Conservation (phyloP, 2,113 vertebrate species). For the Phycodurus eques region DNA sequence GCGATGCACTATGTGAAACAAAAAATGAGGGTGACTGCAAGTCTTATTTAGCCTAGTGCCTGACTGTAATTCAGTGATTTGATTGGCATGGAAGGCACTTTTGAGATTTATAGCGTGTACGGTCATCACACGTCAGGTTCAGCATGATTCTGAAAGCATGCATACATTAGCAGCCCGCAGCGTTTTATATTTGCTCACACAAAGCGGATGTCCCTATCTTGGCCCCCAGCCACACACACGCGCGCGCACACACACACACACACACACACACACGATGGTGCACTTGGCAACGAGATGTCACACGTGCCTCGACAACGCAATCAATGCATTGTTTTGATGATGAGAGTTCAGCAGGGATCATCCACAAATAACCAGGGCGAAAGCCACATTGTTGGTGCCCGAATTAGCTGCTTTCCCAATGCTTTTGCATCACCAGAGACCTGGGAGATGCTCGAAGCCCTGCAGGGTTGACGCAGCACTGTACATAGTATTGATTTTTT, state of each 20-base stretch:
- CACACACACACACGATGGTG: conserved; percentile 30
- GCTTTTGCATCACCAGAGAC: not conserved
- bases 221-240: not conserved
- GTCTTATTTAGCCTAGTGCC: not conserved
- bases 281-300: conserved; percentile 39
- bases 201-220: conserved; percentile 11
- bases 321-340: conserved; percentile 46
- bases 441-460: not conserved
- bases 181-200: conserved; percentile 37
- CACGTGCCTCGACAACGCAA: conserved; percentile 43
- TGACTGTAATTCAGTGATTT: not conserved
- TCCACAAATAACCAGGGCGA: not conserved
- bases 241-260: no score
- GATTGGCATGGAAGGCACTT: not conserved
- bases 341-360: not conserved
- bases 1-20: conserved; percentile 49
- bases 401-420: not conserved
- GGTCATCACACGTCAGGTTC: not conserved
- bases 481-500: no score
- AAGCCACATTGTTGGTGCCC: not conserved
- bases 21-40: not conserved
- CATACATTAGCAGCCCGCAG: conserved; percentile 25
- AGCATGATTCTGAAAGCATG: conserved; percentile 14
- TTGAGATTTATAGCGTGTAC: not conserved
- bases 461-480: no score